phyloP scores from a whole-genome alignment of 2,888 invertebrate genomes.

The Eumacrocentrus americanus region DNA sequence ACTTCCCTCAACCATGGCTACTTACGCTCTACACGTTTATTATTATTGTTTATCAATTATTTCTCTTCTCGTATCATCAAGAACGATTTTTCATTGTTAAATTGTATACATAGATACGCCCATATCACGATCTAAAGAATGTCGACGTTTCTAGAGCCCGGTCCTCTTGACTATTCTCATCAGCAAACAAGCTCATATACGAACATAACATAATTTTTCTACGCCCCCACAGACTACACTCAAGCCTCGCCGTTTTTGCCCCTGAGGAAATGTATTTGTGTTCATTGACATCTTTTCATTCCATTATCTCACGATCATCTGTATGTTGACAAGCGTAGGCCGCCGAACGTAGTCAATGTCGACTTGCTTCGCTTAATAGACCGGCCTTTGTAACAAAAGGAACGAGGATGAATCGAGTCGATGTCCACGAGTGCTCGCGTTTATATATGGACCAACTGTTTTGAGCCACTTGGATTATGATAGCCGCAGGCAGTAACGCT shows the following conservation, averaged over 20 bases:
- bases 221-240: constrained; percentile 21
- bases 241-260: constrained; percentile 21
- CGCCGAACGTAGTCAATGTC: constrained; percentile 39
- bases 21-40: constrained; percentile 37
- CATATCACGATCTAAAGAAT: neutral
- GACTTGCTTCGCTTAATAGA: constrained; percentile 35
- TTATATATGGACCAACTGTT: neutral
- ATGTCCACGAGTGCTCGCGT: constrained; percentile 12
- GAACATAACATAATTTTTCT: constrained; percentile 18
- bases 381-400: constrained; percentile 39
- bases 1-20: constrained; percentile 37
- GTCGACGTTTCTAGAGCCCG: neutral
- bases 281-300: constrained; percentile 1
- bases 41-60: constrained; percentile 37
- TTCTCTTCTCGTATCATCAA: constrained; percentile 25
- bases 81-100: constrained; percentile 26
- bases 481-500: constrained; percentile 18
- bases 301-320: neutral
- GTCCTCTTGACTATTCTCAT: neutral
- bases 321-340: constrained; percentile 34
- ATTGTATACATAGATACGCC: constrained; percentile 25
- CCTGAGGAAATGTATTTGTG: constrained; percentile 15
- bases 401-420: constrained; percentile 28
- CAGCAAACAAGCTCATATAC: constrained; percentile 23
- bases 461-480: neutral